Evolutionary conservation across 2,888 invertebrate species (phyloP).

Genomic region (Urechis unicinctus): DNA sequence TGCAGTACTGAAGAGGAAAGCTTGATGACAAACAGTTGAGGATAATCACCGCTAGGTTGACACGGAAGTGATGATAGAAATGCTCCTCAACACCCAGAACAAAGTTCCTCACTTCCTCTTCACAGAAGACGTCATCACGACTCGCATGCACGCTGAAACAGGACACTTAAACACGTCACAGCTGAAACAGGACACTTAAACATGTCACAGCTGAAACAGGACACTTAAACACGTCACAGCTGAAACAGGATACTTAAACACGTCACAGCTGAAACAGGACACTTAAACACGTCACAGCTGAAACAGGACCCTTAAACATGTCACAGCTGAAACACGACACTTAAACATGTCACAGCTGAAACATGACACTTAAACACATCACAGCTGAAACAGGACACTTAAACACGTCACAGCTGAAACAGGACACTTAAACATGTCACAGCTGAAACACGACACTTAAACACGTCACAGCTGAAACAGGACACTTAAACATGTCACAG

Average conservation of each 20-base stretch:
- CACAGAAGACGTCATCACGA: not conserved
- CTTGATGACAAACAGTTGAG: not conserved
- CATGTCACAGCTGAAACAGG: too few species aligned
- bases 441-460: too few species aligned
- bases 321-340: too few species aligned
- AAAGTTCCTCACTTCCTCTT: conserved; percentile 14
- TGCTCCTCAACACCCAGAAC: conserved; percentile 29
- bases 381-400: not conserved
- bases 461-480: not conserved
- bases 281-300: too few species aligned
- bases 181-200: too few species aligned
- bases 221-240: too few species aligned
- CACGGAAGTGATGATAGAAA: conserved; percentile 28
- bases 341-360: too few species aligned
- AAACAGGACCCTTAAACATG: not conserved
- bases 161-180: not conserved
- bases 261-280: too few species aligned
- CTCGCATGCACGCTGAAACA: not conserved
- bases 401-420: not conserved
- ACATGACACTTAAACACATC: not conserved
- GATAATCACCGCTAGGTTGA: conserved; percentile 29
- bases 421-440: not conserved
- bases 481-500: not conserved
- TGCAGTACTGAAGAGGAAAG: too few species aligned
- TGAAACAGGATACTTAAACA: too few species aligned